Conservation (phyloP, 2,113 vertebrate species). For the Petromus typicus region DNA sequence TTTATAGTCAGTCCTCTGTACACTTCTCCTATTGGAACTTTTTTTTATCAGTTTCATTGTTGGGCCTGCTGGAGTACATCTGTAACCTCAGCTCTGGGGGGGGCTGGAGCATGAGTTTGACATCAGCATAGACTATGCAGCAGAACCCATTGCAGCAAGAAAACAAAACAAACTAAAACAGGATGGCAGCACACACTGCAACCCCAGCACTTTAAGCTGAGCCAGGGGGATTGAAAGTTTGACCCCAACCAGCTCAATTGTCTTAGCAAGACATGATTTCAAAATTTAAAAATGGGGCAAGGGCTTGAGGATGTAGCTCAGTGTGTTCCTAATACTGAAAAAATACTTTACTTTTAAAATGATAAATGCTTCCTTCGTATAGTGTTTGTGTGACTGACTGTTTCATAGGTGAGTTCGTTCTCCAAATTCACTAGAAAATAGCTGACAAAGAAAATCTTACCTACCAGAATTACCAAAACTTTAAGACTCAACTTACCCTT, state of each 20-base stretch:
- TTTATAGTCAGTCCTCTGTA: background rate
- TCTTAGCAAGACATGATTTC: background rate
- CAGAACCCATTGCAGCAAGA: too few species aligned
- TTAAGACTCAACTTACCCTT: background rate
- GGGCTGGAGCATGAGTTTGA: background rate
- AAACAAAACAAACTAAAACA: background rate
- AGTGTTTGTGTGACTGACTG: background rate
- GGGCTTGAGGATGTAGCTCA: background rate
- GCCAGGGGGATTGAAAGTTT: background rate
- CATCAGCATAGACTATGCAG: background rate
- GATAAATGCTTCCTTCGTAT: background rate
- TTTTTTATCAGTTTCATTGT: background rate
- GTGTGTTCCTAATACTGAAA: background rate
- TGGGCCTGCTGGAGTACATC: background rate
- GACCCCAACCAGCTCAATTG: background rate
- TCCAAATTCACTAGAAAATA: slow-evolving; percentile 25
- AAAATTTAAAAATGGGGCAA: background rate
- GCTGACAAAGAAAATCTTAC: background rate
- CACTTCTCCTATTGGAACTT: background rate
- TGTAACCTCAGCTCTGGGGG: background rate
- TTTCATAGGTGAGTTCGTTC: background rate
- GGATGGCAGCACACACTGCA: background rate
- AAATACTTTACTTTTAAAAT: background rate
- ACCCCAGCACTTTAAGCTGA: background rate
- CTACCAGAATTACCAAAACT: background rate